A percentile compares a stretch with the other conserved stretches of the same genome.
phyloP scores from a whole-genome alignment of 2,113 vertebrate genomes.

The Podocnemis expansa region DNA sequence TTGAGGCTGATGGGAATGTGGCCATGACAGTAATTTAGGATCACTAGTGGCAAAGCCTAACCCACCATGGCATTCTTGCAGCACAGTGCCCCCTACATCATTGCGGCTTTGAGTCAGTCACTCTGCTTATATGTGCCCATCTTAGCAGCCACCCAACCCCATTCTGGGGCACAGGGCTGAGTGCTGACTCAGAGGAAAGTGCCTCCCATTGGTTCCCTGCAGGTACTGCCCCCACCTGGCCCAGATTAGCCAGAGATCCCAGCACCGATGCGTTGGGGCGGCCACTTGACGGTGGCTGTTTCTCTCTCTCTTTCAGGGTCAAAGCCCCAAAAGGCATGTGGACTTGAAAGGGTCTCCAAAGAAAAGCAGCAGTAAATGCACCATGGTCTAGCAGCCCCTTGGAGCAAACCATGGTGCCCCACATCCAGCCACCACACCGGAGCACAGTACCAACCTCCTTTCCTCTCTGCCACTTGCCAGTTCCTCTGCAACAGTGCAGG shows the following conservation, averaged over 20 bases:
- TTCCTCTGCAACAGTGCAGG: not conserved
- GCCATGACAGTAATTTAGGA: not conserved
- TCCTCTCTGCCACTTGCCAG: no score
- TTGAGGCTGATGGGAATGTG: not conserved
- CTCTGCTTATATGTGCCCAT: not conserved
- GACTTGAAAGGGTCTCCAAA: conserved; percentile 48
- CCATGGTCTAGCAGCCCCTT: conserved; percentile 35
- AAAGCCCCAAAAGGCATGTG: conserved; percentile 32
- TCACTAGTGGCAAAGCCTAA: not conserved
- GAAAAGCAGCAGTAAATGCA: conserved; percentile 68
- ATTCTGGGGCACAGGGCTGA: not conserved
- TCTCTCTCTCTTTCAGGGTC: conserved; percentile 36
- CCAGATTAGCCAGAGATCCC: not conserved
- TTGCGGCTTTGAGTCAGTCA: not conserved
- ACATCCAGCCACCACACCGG: rapidly evolving
- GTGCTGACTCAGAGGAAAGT: not conserved
- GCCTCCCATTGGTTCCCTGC: not conserved
- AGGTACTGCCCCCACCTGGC: no score
- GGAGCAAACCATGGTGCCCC: not conserved
- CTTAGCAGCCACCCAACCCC: not conserved
- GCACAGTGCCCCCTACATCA: not conserved
- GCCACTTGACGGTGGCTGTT: not conserved
- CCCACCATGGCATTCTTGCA: not conserved
- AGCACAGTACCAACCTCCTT: not conserved
- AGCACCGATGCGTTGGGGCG: not conserved